Base-by-base conservation (phyloP, 2,888 invertebrate species). In the Ephialtes manifestator region DNA sequence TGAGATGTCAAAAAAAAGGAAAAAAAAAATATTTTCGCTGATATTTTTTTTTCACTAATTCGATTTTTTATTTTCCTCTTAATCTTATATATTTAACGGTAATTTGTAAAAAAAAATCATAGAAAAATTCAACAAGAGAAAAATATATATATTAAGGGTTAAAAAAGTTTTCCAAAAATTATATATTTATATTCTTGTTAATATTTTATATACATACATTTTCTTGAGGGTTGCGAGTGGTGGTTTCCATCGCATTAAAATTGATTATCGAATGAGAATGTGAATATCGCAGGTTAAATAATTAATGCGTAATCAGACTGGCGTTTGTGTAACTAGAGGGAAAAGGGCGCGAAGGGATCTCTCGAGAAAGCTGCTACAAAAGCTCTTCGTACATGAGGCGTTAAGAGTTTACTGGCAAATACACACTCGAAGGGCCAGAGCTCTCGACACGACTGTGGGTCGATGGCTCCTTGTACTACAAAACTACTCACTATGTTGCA, bases 271-370 rank as follows among this genome's bases (percentile, higher is more conserved):
- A 46, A 18, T 20, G 7, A 8, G 11, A 46, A 77, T 81, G 74
- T 81, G 83, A 87, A 91, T 90, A 92, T 92, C 91, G 87, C 89
- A 91, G 87, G 89, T 90, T 94, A 92, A 93, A 94, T 94, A 93
- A 94, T 94, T 94, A 92, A 93, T 93, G 89, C 90, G 91, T 92
- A 93, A 94, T 94, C 92, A 94, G 91, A 88, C 88, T 88, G 90
- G 86, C 90, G 89, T 91, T 91, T 90, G 72, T 75, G 72, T 68
- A 39, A 39, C 87, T 87, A 85, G 82, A 89, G 87, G 84, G 89
- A 65, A n/a, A n/a, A n/a, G n/a, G 53, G 88, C 84, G 84, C 78
- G 82, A 87, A 81, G 83, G 87, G 76, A 86, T 83, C 51, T 67
- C 78, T 72, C 81, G 77, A 55, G 74, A 68, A 81, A 75, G 79